A percentile compares a stretch with the other conserved stretches of the same genome.
Evolutionary conservation across 2,888 invertebrate species (phyloP).

Genomic region (Dione vanillae): DNA sequence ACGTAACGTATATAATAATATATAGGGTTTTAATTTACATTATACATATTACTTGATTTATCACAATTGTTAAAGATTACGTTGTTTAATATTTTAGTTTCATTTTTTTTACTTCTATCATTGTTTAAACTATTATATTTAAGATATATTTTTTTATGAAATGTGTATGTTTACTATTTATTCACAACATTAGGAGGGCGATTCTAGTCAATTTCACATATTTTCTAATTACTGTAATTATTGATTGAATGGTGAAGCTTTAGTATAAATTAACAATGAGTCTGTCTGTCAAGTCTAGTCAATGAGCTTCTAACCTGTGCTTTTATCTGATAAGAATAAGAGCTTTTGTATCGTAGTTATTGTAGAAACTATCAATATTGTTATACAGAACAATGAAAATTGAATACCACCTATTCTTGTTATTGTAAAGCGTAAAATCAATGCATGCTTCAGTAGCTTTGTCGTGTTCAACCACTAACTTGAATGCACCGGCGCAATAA

Average conservation of each 20-base stretch:
- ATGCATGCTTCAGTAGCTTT: slow-evolving; percentile 53
- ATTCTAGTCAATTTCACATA: slow-evolving; percentile 22
- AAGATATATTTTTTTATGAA: not conserved
- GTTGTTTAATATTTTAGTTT: not conserved
- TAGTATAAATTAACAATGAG: slow-evolving; percentile 33
- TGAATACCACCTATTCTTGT: slow-evolving; percentile 53
- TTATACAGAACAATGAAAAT: slow-evolving; percentile 55
- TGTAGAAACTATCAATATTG: slow-evolving; percentile 60
- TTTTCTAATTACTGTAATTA: not conserved
- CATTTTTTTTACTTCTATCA: not conserved
- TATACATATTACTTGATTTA: too few species aligned
- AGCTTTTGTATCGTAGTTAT: slow-evolving; percentile 78
- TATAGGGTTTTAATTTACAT: too few species aligned
- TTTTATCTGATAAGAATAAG: slow-evolving; percentile 71
- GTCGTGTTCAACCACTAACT: slow-evolving; percentile 53
- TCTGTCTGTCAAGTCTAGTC: slow-evolving; percentile 44
- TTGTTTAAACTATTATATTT: not conserved
- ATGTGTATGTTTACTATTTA: not conserved
- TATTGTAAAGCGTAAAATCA: slow-evolving; percentile 54
- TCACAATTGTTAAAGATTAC: too few species aligned
- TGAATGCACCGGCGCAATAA: slow-evolving; percentile 47
- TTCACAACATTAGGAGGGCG: not conserved
- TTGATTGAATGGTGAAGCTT: not conserved
- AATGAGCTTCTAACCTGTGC: slow-evolving; percentile 77
- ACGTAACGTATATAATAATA: too few species aligned